A percentile compares a stretch with the other conserved stretches of the same genome.
Conservation (phyloP, 2,113 vertebrate genomes). For the Pteropus alecto region DNA sequence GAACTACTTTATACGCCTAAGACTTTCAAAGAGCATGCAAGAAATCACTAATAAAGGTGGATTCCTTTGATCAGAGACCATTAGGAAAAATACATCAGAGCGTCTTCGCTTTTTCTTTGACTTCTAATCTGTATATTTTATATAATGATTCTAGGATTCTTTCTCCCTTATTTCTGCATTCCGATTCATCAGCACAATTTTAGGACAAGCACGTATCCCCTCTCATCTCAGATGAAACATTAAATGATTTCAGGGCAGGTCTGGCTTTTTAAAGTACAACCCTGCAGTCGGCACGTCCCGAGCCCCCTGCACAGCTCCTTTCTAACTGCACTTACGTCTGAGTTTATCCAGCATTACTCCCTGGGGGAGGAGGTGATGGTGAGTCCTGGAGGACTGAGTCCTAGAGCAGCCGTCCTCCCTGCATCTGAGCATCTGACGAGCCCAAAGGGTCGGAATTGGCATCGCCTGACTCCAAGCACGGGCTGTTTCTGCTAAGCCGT, state of each 20-base stretch:
- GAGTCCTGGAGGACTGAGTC: not conserved
- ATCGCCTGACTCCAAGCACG: not conserved
- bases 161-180: not conserved
- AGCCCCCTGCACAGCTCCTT: accelerated
- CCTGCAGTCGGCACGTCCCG: not conserved
- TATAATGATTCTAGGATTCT: not conserved
- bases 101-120: not conserved
- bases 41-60: not conserved
- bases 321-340: not conserved
- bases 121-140: not conserved
- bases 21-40: not conserved
- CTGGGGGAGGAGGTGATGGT: not conserved
- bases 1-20: not conserved
- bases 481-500: not conserved
- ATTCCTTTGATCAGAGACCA: slow-evolving; percentile 44
- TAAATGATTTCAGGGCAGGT: not conserved
- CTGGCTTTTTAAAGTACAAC: not conserved
- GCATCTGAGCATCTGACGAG: accelerated
- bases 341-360: not conserved
- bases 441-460: not conserved
- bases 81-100: slow-evolving; percentile 58
- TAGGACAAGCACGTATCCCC: not conserved
- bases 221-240: not conserved
- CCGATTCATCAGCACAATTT: not conserved
- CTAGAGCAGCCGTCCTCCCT: not conserved